Conservation (phyloP, 2,113 vertebrate species). For the Oryzias woworae region DNA sequence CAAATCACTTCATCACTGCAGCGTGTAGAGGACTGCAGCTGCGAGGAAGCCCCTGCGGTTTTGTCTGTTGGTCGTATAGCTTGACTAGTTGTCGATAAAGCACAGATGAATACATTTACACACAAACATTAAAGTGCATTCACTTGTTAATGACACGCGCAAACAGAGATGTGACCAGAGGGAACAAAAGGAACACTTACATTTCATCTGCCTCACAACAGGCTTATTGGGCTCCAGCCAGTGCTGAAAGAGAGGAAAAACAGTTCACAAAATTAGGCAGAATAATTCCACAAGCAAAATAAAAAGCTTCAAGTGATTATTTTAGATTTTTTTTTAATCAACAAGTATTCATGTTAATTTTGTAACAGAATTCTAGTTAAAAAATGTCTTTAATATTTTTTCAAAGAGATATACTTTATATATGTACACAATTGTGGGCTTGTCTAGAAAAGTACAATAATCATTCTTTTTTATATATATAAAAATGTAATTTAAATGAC, state of each 20-base stretch:
- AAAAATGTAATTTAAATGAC: too few relatives aligned
- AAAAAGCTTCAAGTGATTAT: too few relatives aligned
- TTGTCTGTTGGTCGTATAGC: constrained; percentile 19
- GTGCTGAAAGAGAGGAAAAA: constrained; percentile 79
- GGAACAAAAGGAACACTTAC: constrained; percentile 82
- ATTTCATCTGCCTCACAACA: constrained; percentile 96
- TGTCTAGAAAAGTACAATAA: too few relatives aligned
- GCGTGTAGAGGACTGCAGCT: background rate
- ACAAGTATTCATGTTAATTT: too few relatives aligned
- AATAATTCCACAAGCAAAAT: background rate
- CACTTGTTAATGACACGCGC: background rate
- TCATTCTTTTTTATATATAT: too few relatives aligned
- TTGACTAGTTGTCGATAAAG: constrained; percentile 13
- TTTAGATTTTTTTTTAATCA: too few relatives aligned
- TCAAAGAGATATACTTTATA: too few relatives aligned
- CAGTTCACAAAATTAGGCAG: constrained; percentile 42
- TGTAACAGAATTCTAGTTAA: too few relatives aligned
- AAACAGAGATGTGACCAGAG: constrained; percentile 4
- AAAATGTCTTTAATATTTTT: too few relatives aligned
- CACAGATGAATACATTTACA: background rate
- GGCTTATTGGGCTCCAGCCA: constrained; percentile 97
- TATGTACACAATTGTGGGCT: too few relatives aligned
- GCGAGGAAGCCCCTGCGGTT: constrained; percentile 5
- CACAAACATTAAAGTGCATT: background rate
- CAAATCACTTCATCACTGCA: too few relatives aligned